Percentiles rank a stretch among this genome's conserved stretches.
Conservation (phyloP, 2,797 vertebrate genomes). For the Cryptoprocta ferox region DNA sequence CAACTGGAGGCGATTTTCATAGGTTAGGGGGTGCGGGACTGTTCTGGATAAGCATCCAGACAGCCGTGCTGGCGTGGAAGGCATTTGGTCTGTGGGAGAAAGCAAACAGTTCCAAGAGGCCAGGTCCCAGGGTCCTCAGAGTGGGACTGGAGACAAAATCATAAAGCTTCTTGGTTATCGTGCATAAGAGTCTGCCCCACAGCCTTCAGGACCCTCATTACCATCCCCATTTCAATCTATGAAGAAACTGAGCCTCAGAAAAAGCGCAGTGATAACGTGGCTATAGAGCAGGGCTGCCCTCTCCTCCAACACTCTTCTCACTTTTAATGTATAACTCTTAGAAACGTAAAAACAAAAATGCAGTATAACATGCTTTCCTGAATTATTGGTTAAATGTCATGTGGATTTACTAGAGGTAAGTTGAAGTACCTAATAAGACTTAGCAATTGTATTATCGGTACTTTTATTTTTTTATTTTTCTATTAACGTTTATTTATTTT, state of each 20-base stretch:
- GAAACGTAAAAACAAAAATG: neutral
- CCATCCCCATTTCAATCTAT: neutral
- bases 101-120: neutral
- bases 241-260: neutral
- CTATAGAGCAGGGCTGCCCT: neutral
- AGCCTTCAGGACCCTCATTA: neutral
- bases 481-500: too few species aligned
- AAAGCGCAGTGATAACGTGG: neutral
- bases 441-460: neutral
- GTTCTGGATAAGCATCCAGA: neutral
- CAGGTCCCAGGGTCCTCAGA: neutral
- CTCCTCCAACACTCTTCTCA: neutral
- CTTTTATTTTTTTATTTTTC: neutral
- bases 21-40: too few species aligned
- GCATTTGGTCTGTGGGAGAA: neutral
- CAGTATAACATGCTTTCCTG: neutral
- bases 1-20: neutral
- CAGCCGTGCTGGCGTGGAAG: neutral
- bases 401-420: neutral
- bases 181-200: neutral
- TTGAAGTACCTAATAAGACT: neutral
- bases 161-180: accelerated
- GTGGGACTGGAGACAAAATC: neutral
- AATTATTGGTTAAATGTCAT: neutral
- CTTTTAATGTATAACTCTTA: neutral